Conservation (phyloP, 1,140 invertebrate genomes). For the Arion vulgaris region DNA sequence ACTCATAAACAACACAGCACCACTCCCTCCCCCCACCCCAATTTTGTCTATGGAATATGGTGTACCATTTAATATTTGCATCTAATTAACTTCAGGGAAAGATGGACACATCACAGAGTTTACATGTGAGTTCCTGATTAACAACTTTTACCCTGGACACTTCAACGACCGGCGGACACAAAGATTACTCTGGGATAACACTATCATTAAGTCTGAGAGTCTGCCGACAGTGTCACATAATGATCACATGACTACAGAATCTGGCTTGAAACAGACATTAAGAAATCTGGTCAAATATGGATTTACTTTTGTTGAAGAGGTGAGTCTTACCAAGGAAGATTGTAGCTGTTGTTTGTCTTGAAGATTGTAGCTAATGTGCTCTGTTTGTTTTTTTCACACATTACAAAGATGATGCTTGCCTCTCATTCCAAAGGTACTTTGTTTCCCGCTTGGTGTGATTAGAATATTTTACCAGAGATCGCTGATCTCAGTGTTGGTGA, state of each 20-base stretch:
- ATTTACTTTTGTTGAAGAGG: conserved; percentile 55
- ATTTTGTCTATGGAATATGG: not conserved
- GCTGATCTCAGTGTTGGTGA: no score
- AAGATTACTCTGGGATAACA: conserved; percentile 54
- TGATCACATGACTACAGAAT: conserved; percentile 50
- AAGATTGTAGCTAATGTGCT: no score
- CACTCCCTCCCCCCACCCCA: no score
- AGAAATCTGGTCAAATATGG: conserved; percentile 55
- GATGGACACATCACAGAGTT: conserved; percentile 63
- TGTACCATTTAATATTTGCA: not conserved
- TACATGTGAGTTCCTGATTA: conserved; percentile 52
- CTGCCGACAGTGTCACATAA: conserved; percentile 46
- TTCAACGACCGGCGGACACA: conserved; percentile 23
- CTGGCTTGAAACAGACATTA: conserved; percentile 50
- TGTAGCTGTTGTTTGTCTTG: no score
- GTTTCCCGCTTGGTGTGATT: no score
- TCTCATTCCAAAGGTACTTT: no score
- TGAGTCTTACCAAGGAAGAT: no score
- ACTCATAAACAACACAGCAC: no score
- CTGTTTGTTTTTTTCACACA: no score
- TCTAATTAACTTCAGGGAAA: conserved; percentile 52
- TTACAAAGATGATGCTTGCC: no score
- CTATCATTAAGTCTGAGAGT: conserved; percentile 21
- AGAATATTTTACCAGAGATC: no score
- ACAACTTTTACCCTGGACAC: conserved; percentile 46